Evolutionary conservation across 2,113 vertebrate species (phyloP), one percentile per base, ranked within the genome.

Genomic region (Anoura caudifer): DNA sequence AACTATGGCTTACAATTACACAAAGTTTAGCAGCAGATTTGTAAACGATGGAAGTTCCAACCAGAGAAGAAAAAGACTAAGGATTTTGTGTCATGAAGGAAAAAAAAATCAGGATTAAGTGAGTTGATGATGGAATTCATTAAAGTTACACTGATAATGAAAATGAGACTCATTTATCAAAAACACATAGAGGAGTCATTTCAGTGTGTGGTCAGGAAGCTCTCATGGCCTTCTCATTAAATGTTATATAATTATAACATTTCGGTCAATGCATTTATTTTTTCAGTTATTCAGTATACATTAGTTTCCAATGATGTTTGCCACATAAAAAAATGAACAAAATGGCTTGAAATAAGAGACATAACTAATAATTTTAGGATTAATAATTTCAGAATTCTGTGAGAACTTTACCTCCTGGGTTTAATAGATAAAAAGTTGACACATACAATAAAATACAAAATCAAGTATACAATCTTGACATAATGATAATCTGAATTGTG

Each of bases 131-230:
- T 52, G 33, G 70, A 83, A 47, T 83, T 77, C 69, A 22, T 84
- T 88, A 75, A 61, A 15, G 4, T 87, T 95, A 41, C 9, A 43
- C 5, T 88, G 52, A 87, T 88, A 47, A 1, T 85, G 47, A 41
- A 93, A 93, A 87, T 77, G 59, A 91, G 54, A 50, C 17, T 76
- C 56, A 96, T 31, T 82, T 16, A 90, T 90, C 41, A 77, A 87
- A 94, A 85, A 81, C 11, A 56, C n/a, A 36, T 15, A 36, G 2
- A 61, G 8, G 91, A 90, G 54, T 70, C 67, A 75, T 67, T 70
- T 91, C 72, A 41, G 31, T 17, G 36, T 33, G 31, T 69, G 38
- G 38, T 33, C 16, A 88, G 41, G 17, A 72, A 95, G 65, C 12
- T 65, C 76, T 88, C 38, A 45, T 59, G n/a, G 12, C n/a, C n/a